Percentiles rank a stretch among this genome's conserved stretches.
Conservation (phyloP, 2,797 vertebrate genomes). For the Mus spretus region DNA sequence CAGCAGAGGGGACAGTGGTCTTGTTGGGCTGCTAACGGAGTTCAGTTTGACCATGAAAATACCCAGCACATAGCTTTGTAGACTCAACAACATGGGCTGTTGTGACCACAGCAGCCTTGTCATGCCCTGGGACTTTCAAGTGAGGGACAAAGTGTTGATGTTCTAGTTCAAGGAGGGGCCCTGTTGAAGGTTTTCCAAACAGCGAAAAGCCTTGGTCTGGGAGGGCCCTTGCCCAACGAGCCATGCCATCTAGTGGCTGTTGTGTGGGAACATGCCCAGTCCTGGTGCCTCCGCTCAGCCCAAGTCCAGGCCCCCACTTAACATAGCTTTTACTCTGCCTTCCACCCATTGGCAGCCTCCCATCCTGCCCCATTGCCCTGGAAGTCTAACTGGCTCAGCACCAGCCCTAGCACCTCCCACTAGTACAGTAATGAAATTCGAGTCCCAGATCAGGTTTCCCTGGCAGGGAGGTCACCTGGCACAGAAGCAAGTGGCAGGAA, state of each 20-base stretch:
- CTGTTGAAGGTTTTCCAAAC: background rate
- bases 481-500: background rate
- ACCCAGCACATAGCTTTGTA: background rate
- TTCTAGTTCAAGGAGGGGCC: background rate
- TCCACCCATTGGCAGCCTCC: background rate
- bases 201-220: background rate
- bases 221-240: background rate
- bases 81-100: background rate
- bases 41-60: constrained; percentile 12
- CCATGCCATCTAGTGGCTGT: constrained; percentile 55
- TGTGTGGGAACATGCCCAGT: background rate
- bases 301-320: background rate
- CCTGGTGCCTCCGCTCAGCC: background rate
- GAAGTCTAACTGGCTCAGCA: constrained; percentile 52
- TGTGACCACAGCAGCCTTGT: background rate
- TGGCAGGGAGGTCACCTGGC: constrained; percentile 31
- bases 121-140: background rate
- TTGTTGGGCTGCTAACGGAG: background rate
- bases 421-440: constrained; percentile 72
- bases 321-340: background rate
- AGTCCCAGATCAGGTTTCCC: constrained; percentile 52
- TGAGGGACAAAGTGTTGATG: background rate
- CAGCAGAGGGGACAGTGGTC: background rate
- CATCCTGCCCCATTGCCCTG: background rate
- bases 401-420: constrained; percentile 31